Evolutionary conservation across 2,113 vertebrate species (phyloP), one percentile per base, ranked within the genome.

Genomic region (Leucopternis melanops): DNA sequence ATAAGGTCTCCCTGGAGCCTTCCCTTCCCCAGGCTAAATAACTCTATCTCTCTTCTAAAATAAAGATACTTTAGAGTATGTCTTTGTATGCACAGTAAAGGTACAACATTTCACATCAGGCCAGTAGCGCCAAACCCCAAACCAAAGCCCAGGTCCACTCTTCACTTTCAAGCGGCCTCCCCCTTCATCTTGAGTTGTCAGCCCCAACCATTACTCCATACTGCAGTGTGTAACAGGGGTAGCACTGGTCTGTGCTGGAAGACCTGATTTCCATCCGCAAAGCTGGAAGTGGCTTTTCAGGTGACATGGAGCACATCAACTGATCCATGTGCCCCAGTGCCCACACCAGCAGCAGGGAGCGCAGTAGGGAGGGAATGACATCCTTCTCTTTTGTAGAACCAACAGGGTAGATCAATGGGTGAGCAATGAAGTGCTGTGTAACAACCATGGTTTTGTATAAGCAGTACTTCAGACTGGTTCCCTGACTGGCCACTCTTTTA

Each of bases 391-490:
- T 52, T 47, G 32, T 61, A 38, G 50, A 52, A 34, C 7, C 42
- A 54, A 38, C 23, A 22, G 3, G 3, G 17, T 21, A 40, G 23
- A 45, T 63, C 22, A 62, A 45, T 8, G 2, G 3, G 5, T 26
- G 31, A 59, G 38, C 10, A 50, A 8, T 16, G 29, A 69, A 67
- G 7, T n/a, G 31, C 22, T 63, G 78, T 29, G 47, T 72, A 73
- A 62, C 22, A 77, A 3, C 6, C 16, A 44, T 0, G 0, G 17
- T 16, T 94, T 52, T 72, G 27, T 59, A 36, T 12, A 34, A 59
- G 11, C 29, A 61, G 3, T 19, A 40, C 11, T 67, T 84, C 11
- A 47, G 19, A 47, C n/a, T 57, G 40, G 8, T n/a, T 72, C 45
- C 44, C 29, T 74, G 47, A 22, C 63, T 27, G 20, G 6, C 13